Base-by-base conservation (phyloP, 2,888 invertebrate genomes). In the Minunthozetes semirufus region DNA sequence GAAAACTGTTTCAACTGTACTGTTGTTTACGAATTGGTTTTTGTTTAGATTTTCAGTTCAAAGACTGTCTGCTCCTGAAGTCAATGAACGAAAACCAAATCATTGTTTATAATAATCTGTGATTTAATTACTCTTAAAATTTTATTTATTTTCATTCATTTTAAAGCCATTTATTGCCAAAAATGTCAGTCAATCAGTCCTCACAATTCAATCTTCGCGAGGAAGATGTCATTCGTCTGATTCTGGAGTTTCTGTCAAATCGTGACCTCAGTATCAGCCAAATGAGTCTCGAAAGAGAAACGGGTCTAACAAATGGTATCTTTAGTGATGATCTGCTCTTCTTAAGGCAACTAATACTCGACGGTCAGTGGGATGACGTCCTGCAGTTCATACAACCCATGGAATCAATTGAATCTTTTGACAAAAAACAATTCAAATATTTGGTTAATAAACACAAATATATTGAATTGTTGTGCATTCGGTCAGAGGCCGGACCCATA, bases 301-400 rank as follows among this genome's bases (percentile, higher is more conserved):
- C 95, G 0, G 96, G 96, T 72, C 90, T 94, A 78, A 93, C 94
- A 82, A 95, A 95, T 84, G 94, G 94, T 75, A 89, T 90, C 82
- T 95, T 89, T 83, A 93, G 94, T 17, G 94, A 96, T 83, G 97
- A 97, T 84, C 89, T 94, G 53, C 87, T 97, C 68, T 97, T 97
- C 84, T 86, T 97, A 25, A 87, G 96, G 22, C 95, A 96, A 84
- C 88, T 97, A 73, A 94, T 97, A 79, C 87, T 97, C 42, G 97
- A 97, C 83, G 97, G 97, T 22, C 94, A 96, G 84, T 97, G 97
- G 97, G 96, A 97, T 84, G 95, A 96, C 83, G 95, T 93, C 0
- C 85, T 95, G 76, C 95, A 96, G 82, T 97, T 97, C 84, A 91
- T 96, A 76, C 94, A 96, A 84, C 97, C 97, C 0, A 86, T 97